Evolutionary conservation across 1,140 invertebrate genomes (phyloP).

Genomic region (Stenopsyche tienmushanensis): DNA sequence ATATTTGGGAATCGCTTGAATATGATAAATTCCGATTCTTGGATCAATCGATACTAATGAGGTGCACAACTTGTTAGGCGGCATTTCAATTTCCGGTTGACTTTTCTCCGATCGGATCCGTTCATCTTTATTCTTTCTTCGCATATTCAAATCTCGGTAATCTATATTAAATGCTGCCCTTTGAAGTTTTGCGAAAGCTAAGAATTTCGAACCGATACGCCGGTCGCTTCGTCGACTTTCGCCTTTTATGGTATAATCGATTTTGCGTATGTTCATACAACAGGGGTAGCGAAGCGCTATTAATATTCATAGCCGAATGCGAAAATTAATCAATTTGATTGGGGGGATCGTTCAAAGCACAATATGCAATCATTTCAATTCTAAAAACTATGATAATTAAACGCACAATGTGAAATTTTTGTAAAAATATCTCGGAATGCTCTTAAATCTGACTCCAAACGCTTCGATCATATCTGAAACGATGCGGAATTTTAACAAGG

Average conservation of each 20-base stretch:
- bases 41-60: no score
- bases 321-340: no score
- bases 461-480: neutral
- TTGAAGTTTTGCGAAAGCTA: constrained; percentile 9
- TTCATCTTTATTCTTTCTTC: no score
- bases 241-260: constrained; percentile 32
- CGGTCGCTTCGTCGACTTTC: constrained; percentile 12
- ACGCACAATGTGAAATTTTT: neutral
- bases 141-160: no score
- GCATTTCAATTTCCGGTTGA: neutral
- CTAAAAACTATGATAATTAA: neutral
- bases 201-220: constrained; percentile 10
- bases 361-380: neutral
- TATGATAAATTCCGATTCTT: no score
- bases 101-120: no score
- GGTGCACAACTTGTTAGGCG: no score
- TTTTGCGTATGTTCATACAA: neutral
- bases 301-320: no score
- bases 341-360: neutral
- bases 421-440: neutral
- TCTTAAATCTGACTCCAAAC: neutral
- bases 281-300: neutral
- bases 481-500: no score
- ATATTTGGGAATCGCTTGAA: no score
- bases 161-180: no score